These are phyloP conservation scores for Oryctes rhinoceros DNA, from an alignment of 1,140 invertebrate species.

Conservation along the genomic window DNA sequence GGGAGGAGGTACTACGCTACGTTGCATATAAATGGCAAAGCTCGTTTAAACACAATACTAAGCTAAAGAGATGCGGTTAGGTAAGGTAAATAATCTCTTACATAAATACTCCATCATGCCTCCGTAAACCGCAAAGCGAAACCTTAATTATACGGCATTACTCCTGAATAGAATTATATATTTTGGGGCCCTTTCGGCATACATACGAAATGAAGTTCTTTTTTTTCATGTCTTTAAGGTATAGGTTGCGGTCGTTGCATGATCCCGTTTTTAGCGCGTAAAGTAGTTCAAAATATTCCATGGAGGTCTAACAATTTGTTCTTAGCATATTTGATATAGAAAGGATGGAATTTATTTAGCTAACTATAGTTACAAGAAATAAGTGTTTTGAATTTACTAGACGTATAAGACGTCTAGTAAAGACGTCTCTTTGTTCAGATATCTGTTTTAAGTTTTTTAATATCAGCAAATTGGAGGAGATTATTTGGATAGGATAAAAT, in stretches of 20 bases:
- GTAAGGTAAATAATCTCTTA: constrained; percentile 34
- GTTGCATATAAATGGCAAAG: constrained; percentile 29
- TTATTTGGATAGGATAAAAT: too few species aligned
- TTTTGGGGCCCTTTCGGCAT: constrained; percentile 20
- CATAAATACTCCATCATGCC: constrained; percentile 32
- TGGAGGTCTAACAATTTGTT: too few species aligned
- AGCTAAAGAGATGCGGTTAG: constrained; percentile 35
- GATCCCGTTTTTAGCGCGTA: neutral
- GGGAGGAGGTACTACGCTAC: constrained; percentile 18
- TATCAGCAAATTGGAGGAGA: too few species aligned
- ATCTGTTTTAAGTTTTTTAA: too few species aligned
- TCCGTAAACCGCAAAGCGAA: constrained; percentile 30
- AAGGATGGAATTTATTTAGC: too few species aligned
- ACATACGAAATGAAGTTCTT: constrained; percentile 13
- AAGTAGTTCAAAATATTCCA: neutral
- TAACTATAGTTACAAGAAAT: too few species aligned
- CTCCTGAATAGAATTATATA: constrained; percentile 23
- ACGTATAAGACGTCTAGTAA: too few species aligned
- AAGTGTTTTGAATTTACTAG: too few species aligned
- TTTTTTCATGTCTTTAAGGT: neutral
- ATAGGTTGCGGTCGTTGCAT: neutral
- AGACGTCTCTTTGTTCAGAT: too few species aligned
- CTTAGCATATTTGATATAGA: too few species aligned
- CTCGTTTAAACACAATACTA: constrained; percentile 31
- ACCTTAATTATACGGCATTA: constrained; percentile 37